Percentiles rank a stretch among this genome's conserved stretches.
Conservation (phyloP, 2,888 invertebrate species). For the Bugulina stolonifera region DNA sequence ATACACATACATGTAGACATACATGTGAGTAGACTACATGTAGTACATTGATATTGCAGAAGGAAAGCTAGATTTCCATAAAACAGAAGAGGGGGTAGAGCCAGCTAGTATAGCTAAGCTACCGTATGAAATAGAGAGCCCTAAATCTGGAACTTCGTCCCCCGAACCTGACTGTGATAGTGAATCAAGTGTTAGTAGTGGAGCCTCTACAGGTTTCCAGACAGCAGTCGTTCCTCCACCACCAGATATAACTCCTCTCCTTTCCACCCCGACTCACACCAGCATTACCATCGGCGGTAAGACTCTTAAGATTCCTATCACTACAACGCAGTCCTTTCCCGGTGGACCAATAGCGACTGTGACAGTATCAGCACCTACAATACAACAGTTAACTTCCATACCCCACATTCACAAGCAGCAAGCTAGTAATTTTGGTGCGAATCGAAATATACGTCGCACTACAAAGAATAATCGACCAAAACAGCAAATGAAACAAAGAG, state of each 20-base stretch:
- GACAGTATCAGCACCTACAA: conserved; percentile 25
- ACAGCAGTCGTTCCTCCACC: conserved; percentile 32
- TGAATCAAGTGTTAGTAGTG: neutral
- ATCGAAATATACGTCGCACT: neutral
- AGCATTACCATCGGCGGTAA: conserved; percentile 30
- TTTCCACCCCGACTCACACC: conserved; percentile 24
- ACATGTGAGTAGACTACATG: no score
- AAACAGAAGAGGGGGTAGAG: conserved; percentile 81
- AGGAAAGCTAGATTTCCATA: conserved; percentile 83
- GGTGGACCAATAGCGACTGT: neutral
- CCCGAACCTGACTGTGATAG: conserved; percentile 29
- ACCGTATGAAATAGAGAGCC: conserved; percentile 20
- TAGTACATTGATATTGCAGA: conserved; percentile 61
- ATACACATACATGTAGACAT: no score
- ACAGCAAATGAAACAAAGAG: conserved; percentile 72
- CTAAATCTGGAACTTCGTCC: conserved; percentile 39
- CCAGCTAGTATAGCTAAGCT: conserved; percentile 53
- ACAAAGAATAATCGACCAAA: conserved; percentile 65
- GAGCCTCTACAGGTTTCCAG: neutral
- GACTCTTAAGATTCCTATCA: neutral
- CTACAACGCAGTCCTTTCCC: conserved; percentile 3
- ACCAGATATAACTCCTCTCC: conserved; percentile 35
- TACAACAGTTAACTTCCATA: neutral
- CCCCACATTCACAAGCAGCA: neutral
- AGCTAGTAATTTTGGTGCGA: neutral